phyloP scores from a whole-genome alignment of 2,797 vertebrate genomes.

The Girardinus metallicus region DNA sequence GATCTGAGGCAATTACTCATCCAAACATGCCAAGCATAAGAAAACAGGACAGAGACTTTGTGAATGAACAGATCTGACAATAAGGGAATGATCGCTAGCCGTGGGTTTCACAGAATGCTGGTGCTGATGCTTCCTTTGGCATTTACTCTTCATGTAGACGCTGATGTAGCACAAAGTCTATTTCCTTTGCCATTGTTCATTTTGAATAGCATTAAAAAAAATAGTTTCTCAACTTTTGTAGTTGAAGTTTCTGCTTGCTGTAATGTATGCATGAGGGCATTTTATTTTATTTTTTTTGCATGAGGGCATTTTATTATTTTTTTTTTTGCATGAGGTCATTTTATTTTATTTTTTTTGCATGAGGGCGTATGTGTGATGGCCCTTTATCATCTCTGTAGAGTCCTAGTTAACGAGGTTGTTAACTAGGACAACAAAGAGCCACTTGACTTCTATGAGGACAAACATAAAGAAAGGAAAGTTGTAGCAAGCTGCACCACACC shows the following conservation, averaged over 20 bases:
- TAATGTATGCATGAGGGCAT: background rate
- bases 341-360: too few species aligned
- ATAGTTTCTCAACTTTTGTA: background rate
- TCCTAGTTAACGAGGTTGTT: too few species aligned
- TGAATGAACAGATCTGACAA: background rate
- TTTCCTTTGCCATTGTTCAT: background rate
- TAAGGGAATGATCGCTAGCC: background rate
- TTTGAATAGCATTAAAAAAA: background rate
- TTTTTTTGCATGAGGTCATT: too few species aligned
- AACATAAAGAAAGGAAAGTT: conserved; percentile 11
- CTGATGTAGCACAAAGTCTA: background rate
- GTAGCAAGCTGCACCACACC: background rate
- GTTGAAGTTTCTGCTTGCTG: background rate
- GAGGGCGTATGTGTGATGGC: background rate
- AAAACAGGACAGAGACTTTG: background rate
- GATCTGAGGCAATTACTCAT: conserved; percentile 3
- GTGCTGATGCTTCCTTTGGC: background rate
- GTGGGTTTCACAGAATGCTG: background rate
- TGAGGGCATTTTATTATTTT: too few species aligned
- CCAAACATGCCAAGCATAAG: background rate
- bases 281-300: too few species aligned
- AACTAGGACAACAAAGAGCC: too few species aligned
- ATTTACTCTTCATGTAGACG: background rate
- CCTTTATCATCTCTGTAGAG: conserved; percentile 6
- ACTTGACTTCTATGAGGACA: conserved; percentile 43